Percentiles rank a stretch among this genome's conserved stretches.
phyloP scores from a whole-genome alignment of 2,888 invertebrate species.

The Luperina nickerlii region DNA sequence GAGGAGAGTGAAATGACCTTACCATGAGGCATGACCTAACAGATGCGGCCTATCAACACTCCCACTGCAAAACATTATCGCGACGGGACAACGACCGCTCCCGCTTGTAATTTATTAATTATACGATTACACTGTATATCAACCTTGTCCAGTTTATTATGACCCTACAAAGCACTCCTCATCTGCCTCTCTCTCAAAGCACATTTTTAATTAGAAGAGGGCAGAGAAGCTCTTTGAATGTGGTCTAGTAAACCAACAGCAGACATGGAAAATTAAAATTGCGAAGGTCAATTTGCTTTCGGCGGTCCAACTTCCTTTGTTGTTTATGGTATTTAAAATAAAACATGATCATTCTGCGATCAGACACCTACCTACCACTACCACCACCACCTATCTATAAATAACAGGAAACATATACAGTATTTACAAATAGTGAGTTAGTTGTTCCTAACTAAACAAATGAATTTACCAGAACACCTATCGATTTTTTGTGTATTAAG shows the following conservation, averaged over 20 bases:
- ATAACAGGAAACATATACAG: constrained; percentile 44
- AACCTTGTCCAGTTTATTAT: constrained; percentile 77
- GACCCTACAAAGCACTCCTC: constrained; percentile 72
- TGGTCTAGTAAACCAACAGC: constrained; percentile 76
- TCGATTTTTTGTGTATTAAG: constrained; percentile 59
- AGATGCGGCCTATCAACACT: constrained; percentile 86
- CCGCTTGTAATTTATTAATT: constrained; percentile 89
- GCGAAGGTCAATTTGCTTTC: constrained; percentile 82
- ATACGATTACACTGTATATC: constrained; percentile 81
- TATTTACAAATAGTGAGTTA: constrained; percentile 30
- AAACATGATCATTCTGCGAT: constrained; percentile 28
- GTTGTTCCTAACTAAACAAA: constrained; percentile 40
- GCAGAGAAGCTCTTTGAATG: constrained; percentile 70
- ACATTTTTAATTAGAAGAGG: constrained; percentile 61
- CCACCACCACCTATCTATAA: background rate
- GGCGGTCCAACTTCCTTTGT: constrained; percentile 70
- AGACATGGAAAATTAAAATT: constrained; percentile 82
- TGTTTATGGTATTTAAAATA: constrained; percentile 49
- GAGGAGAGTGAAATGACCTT: constrained; percentile 83
- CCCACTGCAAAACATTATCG: constrained; percentile 87
- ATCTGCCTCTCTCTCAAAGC: constrained; percentile 58
- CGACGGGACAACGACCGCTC: constrained; percentile 85
- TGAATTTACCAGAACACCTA: constrained; percentile 38
- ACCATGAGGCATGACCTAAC: constrained; percentile 82
- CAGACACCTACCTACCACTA: background rate